A percentile compares a stretch with the other conserved stretches of the same genome.
Evolutionary conservation across 2,113 vertebrate species (phyloP).

Genomic region (Stomatorhinus ivindoensis): DNA sequence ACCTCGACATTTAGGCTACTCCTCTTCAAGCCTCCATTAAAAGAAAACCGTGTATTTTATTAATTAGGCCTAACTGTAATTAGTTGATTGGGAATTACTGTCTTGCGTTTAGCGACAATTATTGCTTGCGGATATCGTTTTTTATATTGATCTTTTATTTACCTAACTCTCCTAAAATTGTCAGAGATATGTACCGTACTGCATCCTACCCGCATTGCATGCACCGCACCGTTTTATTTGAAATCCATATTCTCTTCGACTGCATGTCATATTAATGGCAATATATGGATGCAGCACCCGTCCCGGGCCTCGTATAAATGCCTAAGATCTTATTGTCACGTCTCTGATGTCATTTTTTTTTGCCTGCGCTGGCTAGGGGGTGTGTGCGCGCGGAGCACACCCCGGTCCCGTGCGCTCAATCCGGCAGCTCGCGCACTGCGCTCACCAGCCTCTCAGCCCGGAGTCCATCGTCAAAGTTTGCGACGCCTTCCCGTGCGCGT

Average conservation of each 20-base stretch:
- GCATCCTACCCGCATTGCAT: not conserved
- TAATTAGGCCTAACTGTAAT: not conserved
- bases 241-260: not conserved
- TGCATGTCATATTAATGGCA: not conserved
- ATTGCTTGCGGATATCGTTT: not conserved
- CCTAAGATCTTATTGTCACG: conserved; percentile 20
- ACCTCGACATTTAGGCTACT: not conserved
- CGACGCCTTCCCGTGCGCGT: not conserved
- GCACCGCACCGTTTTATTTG: not conserved
- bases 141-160: not conserved
- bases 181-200: not conserved
- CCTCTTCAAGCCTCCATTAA: not conserved
- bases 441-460: not conserved
- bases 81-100: not conserved
- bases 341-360: conserved; percentile 23
- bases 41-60: not conserved
- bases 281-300: not conserved
- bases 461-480: conserved; percentile 11
- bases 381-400: not conserved
- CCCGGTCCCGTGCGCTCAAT: not conserved
- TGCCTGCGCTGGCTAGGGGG: not conserved
- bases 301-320: not conserved
- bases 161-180: not conserved
- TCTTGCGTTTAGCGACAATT: not conserved
- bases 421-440: conserved; percentile 5